These are phyloP conservation scores for Pomatorhinus ruficollis DNA, from an alignment of 2,113 vertebrate species.

Conservation along the genomic window DNA sequence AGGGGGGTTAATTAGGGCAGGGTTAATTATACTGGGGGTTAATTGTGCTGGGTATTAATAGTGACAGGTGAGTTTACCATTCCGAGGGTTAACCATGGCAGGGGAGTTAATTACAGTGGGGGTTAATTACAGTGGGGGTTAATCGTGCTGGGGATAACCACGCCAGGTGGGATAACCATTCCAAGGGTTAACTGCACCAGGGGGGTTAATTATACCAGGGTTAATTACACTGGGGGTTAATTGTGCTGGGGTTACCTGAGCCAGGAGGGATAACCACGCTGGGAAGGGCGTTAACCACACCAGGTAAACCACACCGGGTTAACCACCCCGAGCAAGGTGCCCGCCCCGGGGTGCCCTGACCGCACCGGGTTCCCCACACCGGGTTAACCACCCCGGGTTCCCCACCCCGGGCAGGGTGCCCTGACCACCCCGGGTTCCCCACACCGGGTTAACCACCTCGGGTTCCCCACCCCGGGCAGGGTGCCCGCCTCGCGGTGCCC, in stretches of 20 bases:
- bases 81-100: not conserved
- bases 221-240: not conserved
- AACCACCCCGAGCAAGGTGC: not conserved
- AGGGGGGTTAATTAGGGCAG: not conserved
- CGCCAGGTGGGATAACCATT: too few relatives aligned
- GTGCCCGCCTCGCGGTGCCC: not conserved
- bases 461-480: too few relatives aligned
- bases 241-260: too few relatives aligned
- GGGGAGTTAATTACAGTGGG: not conserved
- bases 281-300: not conserved
- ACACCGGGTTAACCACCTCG: too few relatives aligned
- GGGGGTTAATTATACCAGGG: not conserved
- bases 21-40: not conserved
- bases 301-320: not conserved
- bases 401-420: not conserved
- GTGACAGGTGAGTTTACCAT: too few relatives aligned
- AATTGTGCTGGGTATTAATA: not conserved
- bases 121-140: not conserved
- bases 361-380: too few relatives aligned
- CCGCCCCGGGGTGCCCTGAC: not conserved
- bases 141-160: not conserved
- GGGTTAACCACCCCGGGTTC: not conserved
- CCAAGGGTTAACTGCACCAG: too few relatives aligned
- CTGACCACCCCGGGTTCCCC: too few relatives aligned
- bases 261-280: not conserved